Conservation (phyloP, 2,113 vertebrate genomes). For the Ictalurus punctatus region DNA sequence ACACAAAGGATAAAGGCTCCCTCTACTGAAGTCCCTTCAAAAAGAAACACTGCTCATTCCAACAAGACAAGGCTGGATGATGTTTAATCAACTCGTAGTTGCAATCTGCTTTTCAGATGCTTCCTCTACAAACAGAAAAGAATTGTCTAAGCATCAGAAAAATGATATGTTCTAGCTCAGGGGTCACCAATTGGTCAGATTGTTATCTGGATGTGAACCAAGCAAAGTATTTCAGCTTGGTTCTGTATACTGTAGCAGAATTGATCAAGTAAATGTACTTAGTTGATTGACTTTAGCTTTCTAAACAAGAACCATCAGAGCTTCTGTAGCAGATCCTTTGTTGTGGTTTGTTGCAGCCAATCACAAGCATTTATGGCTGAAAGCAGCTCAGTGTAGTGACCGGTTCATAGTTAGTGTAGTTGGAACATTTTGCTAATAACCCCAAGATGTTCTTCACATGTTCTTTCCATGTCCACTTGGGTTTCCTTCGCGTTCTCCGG, state of each 20-base stretch:
- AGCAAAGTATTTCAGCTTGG: neutral
- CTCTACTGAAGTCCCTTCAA: conserved; percentile 30
- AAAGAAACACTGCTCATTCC: neutral
- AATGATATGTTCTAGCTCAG: neutral
- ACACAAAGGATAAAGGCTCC: conserved; percentile 35
- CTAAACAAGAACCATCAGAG: neutral
- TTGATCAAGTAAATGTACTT: neutral
- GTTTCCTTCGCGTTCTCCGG: neutral
- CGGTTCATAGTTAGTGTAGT: neutral
- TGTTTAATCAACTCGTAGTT: neutral
- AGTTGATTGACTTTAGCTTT: neutral
- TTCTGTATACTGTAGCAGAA: neutral
- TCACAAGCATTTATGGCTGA: neutral
- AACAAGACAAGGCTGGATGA: neutral
- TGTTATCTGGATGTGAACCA: neutral
- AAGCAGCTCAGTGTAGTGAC: neutral
- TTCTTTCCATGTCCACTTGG: neutral
- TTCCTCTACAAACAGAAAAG: neutral
- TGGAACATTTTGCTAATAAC: neutral
- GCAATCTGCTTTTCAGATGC: neutral
- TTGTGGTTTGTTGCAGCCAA: neutral
- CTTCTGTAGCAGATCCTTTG: neutral
- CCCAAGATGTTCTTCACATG: neutral
- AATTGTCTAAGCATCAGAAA: neutral
- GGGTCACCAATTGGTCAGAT: neutral